Base-by-base conservation (phyloP, 1,140 invertebrate species). In the Pogonognathellus flavescens region DNA sequence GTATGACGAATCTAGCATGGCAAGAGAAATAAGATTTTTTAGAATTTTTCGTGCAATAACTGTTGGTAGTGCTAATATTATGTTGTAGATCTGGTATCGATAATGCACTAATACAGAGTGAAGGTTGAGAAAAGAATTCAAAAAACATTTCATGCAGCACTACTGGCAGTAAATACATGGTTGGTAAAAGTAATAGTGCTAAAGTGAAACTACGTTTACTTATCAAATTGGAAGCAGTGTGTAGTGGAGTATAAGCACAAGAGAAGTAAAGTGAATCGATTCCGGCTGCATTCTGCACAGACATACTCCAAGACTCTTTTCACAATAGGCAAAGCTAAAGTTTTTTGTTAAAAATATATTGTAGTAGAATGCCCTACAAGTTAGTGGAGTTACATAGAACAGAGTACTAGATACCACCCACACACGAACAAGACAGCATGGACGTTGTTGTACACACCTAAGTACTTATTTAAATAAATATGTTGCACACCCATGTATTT, bases 131-230 rank as follows among this genome's bases (percentile, higher is more conserved):
- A 20, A 60, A 60, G 59, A 18, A 41, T 1, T 41, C 6, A 41
- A 25, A 25, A 66, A 66, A 66, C 20, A 66, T 66, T 1, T 25
- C 62, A 14, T 3, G 31, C 31, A 41, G 31, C 31, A 41, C 31
- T 41, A 41, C 31, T 41, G 31, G 31, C 2, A 41, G 31, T 41
- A 41, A 41, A 31, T 16, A 76, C 41, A 14, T 50, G 31, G 49
- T 49, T 50, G 25, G 16, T 49, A 70, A n/a, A n/a, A n/a, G 41
- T 50, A 76, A 76, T 76, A 31, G 70, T 14, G n/a, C 25, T 49
- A 25, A 72, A 76, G n/a, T 76, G n/a, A 57, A 57, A 41, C 14
- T 16, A 76, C 31, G 70, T 76, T 50, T 76, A 76, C 31, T 76
- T 70, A 49, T 50, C 41, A 50, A 25, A 50, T 25, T 76, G 41